Base-by-base conservation (phyloP, 2,888 invertebrate genomes). In the Drosophila aldrichi region DNA sequence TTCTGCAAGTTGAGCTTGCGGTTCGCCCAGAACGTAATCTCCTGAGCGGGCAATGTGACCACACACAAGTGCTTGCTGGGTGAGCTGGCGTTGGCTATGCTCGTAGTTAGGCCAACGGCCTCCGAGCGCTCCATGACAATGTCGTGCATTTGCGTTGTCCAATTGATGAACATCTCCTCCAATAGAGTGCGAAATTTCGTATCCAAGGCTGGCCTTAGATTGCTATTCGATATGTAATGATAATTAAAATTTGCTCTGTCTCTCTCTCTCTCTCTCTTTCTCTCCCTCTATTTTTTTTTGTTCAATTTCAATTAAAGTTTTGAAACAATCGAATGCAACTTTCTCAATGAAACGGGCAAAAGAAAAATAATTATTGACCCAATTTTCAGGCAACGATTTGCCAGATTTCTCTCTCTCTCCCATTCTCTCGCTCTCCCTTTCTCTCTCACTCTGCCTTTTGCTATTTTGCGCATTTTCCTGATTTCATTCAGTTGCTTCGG, bases 91-190 rank as follows among this genome's bases (percentile, higher is more conserved):
- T 8, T 43, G 7, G 36, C 48, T 32, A 49, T 29, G 22, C 36
- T 7, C 1, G 52, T 36, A 8, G 43, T 20, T 2, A 74, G 44
- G 16, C 84, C 81, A 1, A 70, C 29, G 5, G 68, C 89, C 20
- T 90, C 89, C n/a, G 91, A 90, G 14, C 55, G 83, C 46, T 92
- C 91, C 71, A 85, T 81, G 14, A 93, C 76, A 55, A 92, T 91
- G 52, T 91, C 91, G 74, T 96, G 95, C 61, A 97, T 96, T 93
- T 97, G 96, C 44, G 94, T 94, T 8, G 96, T 95, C 98, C 98
- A 98, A 91, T 97, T 97, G 81, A 97, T 97, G 20, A 98, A 95
- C 60, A 96, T 96, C 56, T 96, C 96, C 93, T 98, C 98, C 60
- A 98, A 95, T 60, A 96, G 95, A 60, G 96, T 96, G 90, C 87